phyloP scores from a whole-genome alignment of 2,113 vertebrate genomes.

The Acinonyx jubatus region DNA sequence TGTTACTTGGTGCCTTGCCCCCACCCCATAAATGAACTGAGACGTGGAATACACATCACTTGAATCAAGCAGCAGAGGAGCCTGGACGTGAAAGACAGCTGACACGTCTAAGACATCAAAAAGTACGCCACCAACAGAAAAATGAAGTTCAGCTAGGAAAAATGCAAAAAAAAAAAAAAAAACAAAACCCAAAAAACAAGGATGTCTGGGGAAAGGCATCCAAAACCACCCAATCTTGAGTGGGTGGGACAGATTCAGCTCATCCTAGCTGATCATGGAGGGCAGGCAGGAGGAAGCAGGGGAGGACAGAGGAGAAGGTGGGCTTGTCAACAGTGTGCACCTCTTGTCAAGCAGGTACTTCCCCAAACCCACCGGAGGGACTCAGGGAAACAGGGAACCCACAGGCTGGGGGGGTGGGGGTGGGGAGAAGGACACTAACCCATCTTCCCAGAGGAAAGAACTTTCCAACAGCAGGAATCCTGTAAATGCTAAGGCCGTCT shows the following conservation, averaged over 20 bases:
- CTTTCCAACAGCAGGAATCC: background rate
- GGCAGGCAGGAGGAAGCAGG: background rate
- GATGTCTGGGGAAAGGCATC: background rate
- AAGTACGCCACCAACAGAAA: slow-evolving; percentile 14
- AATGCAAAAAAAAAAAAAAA: background rate
- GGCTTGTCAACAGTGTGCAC: rapidly evolving
- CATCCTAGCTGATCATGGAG: background rate
- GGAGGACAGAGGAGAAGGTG: background rate
- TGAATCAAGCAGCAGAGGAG: slow-evolving; percentile 26
- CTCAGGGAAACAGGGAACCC: background rate
- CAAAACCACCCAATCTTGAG: background rate
- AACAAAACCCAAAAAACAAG: background rate
- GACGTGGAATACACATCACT: background rate
- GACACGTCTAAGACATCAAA: background rate
- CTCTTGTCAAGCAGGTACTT: background rate
- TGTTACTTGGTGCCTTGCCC: background rate
- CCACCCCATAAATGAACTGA: background rate
- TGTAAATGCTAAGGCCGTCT: background rate
- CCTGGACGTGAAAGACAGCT: background rate
- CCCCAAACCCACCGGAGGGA: background rate
- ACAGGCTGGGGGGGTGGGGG: rapidly evolving
- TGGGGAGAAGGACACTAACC: background rate
- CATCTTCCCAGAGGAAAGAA: background rate
- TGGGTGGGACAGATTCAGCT: background rate
- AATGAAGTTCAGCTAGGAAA: slow-evolving; percentile 1